These are phyloP conservation scores for Thermophis baileyi DNA, from an alignment of 2,113 vertebrate species.

Conservation along the genomic window DNA sequence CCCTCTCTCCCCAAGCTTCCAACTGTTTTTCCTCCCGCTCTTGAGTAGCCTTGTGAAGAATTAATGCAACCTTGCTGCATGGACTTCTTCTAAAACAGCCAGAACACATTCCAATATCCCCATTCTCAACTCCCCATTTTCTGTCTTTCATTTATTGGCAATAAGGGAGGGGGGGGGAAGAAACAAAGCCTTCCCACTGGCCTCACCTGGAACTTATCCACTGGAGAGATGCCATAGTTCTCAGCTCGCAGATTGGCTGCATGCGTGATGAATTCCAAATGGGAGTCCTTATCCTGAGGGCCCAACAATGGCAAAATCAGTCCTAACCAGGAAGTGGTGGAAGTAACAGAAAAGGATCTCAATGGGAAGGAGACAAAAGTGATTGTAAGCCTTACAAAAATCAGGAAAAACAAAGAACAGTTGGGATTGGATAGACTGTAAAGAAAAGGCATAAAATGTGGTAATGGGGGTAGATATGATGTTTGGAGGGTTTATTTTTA, in stretches of 20 bases:
- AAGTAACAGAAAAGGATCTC: not conserved
- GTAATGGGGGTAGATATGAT: not conserved
- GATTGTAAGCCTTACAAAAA: not conserved
- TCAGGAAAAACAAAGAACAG: not conserved
- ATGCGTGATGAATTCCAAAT: constrained; percentile 80
- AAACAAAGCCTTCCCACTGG: not conserved
- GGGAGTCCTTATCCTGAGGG: constrained; percentile 81
- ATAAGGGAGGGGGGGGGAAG: too few relatives aligned
- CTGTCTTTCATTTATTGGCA: not conserved
- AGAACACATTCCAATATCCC: not conserved
- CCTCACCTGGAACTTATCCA: constrained; percentile 68
- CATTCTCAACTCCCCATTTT: not conserved
- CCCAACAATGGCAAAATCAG: not conserved
- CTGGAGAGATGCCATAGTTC: constrained; percentile 82
- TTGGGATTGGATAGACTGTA: not conserved
- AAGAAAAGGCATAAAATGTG: not conserved
- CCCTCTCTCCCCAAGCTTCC: not conserved
- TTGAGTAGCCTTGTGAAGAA: not conserved
- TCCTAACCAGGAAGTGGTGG: not conserved
- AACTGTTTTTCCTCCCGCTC: not conserved
- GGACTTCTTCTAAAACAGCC: not conserved
- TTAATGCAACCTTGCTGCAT: not conserved
- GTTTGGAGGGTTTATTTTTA: not conserved
- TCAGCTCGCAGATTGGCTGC: constrained; percentile 83
- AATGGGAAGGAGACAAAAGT: not conserved